Evolutionary conservation across 2,888 invertebrate species (phyloP).

Genomic region (Eilema caniola): DNA sequence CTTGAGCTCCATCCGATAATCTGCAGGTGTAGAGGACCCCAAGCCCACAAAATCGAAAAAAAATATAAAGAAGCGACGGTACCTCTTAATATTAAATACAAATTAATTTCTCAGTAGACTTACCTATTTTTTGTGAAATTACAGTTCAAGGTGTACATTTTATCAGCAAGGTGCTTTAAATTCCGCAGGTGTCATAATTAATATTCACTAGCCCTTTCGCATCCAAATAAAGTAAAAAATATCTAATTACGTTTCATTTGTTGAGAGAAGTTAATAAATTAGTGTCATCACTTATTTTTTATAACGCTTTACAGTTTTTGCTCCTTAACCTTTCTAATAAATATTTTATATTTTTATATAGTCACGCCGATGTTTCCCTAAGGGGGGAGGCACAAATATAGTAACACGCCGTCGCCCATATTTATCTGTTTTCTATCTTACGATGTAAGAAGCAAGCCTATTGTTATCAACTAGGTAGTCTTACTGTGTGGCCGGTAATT

Average conservation of each 20-base stretch:
- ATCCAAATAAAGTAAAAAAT: slow-evolving; percentile 38
- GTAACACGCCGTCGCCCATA: no score
- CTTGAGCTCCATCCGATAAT: no score
- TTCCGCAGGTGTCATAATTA: slow-evolving; percentile 33
- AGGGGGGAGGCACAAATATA: no score
- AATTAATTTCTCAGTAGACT: not conserved
- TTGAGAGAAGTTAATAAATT: slow-evolving; percentile 37
- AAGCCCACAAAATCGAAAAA: no score
- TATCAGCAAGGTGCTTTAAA: slow-evolving; percentile 26
- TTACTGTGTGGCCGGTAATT: not conserved
- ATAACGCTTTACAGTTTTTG: slow-evolving; percentile 26
- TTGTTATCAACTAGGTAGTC: not conserved
- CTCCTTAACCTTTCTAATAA: not conserved
- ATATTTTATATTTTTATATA: not conserved
- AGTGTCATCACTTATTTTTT: slow-evolving; percentile 36
- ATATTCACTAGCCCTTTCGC: slow-evolving; percentile 39
- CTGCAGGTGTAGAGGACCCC: no score
- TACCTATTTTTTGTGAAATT: slow-evolving; percentile 18
- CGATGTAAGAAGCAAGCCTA: not conserved
- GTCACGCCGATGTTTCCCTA: not conserved
- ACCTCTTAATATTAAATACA: not conserved
- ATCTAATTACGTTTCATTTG: slow-evolving; percentile 32
- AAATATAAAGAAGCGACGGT: no score
- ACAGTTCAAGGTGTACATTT: slow-evolving; percentile 32
- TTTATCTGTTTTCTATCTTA: not conserved